Conservation (phyloP, 2,113 vertebrate genomes). For the Eptatretus burgeri region DNA sequence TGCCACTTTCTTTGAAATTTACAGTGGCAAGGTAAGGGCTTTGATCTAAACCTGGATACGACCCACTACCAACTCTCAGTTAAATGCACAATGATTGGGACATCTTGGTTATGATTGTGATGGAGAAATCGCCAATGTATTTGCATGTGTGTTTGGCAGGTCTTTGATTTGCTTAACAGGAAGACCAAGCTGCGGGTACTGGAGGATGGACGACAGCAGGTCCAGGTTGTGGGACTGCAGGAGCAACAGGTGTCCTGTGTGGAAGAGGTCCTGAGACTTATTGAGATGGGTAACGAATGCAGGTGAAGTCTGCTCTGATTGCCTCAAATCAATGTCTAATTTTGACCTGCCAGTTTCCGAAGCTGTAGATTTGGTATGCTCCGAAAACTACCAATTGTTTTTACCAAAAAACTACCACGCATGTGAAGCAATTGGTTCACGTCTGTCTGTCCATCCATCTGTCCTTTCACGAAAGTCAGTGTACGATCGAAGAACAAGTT, state of each 20-base stretch:
- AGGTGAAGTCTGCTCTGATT: slow-evolving; percentile 23
- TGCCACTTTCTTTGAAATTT: slow-evolving; percentile 95
- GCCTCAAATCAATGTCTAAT: no score
- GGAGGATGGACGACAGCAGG: slow-evolving; percentile 93
- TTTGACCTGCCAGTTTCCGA: no score
- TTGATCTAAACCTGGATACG: neutral
- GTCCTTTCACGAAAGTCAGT: no score
- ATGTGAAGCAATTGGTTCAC: no score
- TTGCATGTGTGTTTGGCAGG: slow-evolving; percentile 20
- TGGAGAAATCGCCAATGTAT: neutral
- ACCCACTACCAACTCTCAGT: neutral
- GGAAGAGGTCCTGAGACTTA: slow-evolving; percentile 84
- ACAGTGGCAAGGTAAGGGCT: slow-evolving; percentile 60
- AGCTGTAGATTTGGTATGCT: no score
- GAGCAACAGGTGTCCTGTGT: slow-evolving; percentile 76
- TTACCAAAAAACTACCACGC: no score
- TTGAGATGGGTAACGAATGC: slow-evolving; percentile 90
- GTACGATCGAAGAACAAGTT: no score
- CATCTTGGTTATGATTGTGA: neutral
- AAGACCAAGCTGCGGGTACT: slow-evolving; percentile 74
- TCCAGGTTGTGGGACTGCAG: slow-evolving; percentile 81
- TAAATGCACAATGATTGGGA: neutral
- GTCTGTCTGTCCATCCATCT: no score
- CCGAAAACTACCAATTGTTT: no score
- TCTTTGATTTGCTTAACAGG: slow-evolving; percentile 77